Conservation (phyloP, 2,888 invertebrate species). For the Ophioninae sp. region DNA sequence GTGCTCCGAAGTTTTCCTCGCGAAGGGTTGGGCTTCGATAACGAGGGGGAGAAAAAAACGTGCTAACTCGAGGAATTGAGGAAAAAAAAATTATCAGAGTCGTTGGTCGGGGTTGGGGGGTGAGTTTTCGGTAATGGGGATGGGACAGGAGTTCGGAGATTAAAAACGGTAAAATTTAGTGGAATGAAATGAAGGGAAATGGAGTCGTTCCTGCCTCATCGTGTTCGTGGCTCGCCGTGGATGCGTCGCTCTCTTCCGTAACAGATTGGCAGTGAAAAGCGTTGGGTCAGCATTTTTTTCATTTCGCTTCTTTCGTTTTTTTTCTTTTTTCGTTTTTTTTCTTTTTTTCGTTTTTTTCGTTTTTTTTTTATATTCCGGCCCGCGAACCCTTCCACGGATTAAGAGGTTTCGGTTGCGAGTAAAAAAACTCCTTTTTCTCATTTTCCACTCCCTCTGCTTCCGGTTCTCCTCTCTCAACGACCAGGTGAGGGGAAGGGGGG, state of each 20-base stretch:
- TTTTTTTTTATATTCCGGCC: neutral
- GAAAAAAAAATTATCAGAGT: neutral
- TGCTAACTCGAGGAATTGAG: neutral
- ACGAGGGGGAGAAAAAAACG: neutral
- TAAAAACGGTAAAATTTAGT: neutral
- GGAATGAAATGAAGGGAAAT: conserved; percentile 15
- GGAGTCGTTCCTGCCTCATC: conserved; percentile 1
- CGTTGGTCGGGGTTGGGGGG: no score
- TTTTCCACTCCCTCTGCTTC: neutral
- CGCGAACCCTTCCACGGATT: conserved; percentile 70
- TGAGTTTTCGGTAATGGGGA: no score
- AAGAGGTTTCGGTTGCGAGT: conserved; percentile 70
- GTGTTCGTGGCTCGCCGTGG: neutral
- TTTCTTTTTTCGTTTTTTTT: no score
- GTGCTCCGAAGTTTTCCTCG: no score
- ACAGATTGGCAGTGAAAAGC: conserved; percentile 76
- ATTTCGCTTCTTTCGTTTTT: no score
- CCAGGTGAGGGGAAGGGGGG: no score
- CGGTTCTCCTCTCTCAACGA: neutral
- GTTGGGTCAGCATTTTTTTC: conserved; percentile 75
- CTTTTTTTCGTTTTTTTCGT: no score
- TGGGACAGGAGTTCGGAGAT: neutral
- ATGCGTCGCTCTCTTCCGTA: conserved; percentile 66
- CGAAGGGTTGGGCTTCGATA: neutral
- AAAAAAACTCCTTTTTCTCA: conserved; percentile 59